Evolutionary conservation across 2,888 invertebrate species (phyloP).

Genomic region (Thumatha senex): DNA sequence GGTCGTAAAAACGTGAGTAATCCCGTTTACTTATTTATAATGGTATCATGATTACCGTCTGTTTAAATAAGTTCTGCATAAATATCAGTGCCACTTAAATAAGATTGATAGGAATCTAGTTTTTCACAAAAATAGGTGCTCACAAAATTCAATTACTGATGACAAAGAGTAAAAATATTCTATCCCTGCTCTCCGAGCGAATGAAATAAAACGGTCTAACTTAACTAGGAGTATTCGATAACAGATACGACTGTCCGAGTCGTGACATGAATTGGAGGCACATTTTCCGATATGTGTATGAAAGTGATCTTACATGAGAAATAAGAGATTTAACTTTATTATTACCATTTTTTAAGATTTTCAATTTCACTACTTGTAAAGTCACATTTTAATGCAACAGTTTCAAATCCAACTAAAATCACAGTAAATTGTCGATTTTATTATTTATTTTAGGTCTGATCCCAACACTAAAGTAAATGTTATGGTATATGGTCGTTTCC

Average conservation of each 20-base stretch:
- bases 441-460: too few relatives aligned
- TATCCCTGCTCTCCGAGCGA: slow-evolving; percentile 40
- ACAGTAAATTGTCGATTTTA: too few relatives aligned
- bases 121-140: slow-evolving; percentile 46
- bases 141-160: slow-evolving; percentile 63
- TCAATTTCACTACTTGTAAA: too few relatives aligned
- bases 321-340: too few relatives aligned
- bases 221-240: slow-evolving; percentile 48
- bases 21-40: too few relatives aligned
- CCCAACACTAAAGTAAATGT: too few relatives aligned
- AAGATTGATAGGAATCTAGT: slow-evolving; percentile 31
- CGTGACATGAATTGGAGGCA: slow-evolving; percentile 49
- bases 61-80: slow-evolving; percentile 12
- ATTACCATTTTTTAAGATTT: too few relatives aligned
- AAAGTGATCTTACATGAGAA: slow-evolving; percentile 27
- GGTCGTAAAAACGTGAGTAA: too few relatives aligned
- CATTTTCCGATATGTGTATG: slow-evolving; percentile 42
- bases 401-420: too few relatives aligned
- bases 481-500: too few relatives aligned
- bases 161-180: slow-evolving; percentile 65
- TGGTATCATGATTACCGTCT: neutral
- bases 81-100: slow-evolving; percentile 21
- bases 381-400: too few relatives aligned
- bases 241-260: slow-evolving; percentile 45
- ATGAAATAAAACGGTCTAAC: slow-evolving; percentile 61